Conservation (phyloP, 2,888 invertebrate species). For the Drymonia ruficornis region DNA sequence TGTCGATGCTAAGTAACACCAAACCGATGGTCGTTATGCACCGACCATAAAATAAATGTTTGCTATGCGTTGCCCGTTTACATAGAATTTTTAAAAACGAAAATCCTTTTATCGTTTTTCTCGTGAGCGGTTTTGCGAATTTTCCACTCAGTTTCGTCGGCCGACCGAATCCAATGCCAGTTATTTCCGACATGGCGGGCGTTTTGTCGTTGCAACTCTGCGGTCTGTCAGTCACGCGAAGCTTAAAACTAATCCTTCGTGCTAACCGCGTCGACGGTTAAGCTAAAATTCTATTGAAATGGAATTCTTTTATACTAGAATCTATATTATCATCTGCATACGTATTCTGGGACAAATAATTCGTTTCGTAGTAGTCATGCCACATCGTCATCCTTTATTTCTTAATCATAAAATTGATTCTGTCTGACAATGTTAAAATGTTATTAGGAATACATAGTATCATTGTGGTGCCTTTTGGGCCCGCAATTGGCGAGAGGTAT, state of each 20-base stretch:
- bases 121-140: constrained; percentile 25
- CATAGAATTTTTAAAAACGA: constrained; percentile 16
- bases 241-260: constrained; percentile 31
- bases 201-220: constrained; percentile 44
- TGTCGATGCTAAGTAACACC: background rate
- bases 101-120: constrained; percentile 17
- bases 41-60: background rate
- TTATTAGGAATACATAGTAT: too few species aligned
- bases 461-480: too few species aligned
- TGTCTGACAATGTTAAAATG: too few species aligned
- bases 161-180: constrained; percentile 31
- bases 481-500: too few species aligned
- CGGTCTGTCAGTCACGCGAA: constrained; percentile 41
- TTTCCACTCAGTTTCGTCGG: constrained; percentile 34
- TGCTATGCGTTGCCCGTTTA: constrained; percentile 1
- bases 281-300: constrained; percentile 29
- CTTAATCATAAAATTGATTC: too few species aligned
- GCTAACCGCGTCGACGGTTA: constrained; percentile 24
- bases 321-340: background rate
- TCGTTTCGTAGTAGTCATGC: too few species aligned
- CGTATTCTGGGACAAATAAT: background rate
- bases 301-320: constrained; percentile 13
- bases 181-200: constrained; percentile 34
- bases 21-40: background rate
- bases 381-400: too few species aligned